A percentile compares a stretch with the other conserved stretches of the same genome.
Conservation (phyloP, 2,113 vertebrate species). For the Gallinago jamesoni region DNA sequence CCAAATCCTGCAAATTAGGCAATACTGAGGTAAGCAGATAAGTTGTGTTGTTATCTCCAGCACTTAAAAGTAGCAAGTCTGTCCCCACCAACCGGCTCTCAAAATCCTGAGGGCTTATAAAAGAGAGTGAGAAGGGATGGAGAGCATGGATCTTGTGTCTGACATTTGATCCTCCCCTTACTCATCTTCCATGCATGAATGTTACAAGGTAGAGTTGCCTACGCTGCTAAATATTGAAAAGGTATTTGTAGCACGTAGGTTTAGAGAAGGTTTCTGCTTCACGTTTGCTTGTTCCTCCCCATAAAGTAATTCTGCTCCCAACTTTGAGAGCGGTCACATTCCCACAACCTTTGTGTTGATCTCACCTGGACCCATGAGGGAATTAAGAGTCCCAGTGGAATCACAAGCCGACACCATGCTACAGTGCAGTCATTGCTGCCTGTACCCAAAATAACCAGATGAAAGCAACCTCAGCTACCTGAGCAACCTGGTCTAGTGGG, state of each 20-base stretch:
- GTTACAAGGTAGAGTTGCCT: background rate
- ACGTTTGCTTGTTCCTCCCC: background rate
- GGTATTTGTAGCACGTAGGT: background rate
- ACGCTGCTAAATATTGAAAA: conserved; percentile 28
- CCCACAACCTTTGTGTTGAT: background rate
- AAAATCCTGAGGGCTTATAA: background rate
- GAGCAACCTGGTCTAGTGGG: too few relatives aligned
- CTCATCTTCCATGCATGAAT: conserved; percentile 19
- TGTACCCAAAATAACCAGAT: background rate
- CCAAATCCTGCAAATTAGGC: background rate
- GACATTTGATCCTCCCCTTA: background rate
- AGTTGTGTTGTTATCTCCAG: background rate
- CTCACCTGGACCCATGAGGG: background rate
- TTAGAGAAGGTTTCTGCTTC: background rate
- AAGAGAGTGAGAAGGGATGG: background rate
- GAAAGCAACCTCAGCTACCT: background rate
- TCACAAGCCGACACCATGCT: accelerated
- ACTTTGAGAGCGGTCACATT: accelerated
- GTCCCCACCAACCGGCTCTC: background rate
- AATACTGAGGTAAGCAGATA: background rate
- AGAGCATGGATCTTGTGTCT: background rate
- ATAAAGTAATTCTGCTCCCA: background rate
- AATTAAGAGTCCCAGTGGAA: background rate
- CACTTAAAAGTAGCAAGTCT: background rate
- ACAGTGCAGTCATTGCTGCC: background rate